Evolutionary conservation across 2,888 invertebrate species (phyloP).

Genomic region (Pseudococcus jackbeardsleyi): DNA sequence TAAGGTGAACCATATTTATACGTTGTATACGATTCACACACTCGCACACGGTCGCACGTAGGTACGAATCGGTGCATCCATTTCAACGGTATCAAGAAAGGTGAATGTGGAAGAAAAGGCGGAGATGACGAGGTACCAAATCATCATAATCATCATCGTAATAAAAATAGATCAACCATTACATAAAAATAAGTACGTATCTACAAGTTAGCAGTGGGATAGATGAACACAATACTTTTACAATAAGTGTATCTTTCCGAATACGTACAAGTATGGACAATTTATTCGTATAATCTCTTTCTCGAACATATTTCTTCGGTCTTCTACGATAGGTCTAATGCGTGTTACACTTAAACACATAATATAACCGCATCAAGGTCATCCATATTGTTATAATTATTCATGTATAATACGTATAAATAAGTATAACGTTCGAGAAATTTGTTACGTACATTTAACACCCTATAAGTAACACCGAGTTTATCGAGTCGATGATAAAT

Average conservation of each 20-base stretch:
- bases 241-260: too few relatives aligned
- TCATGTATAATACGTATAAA: neutral
- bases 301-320: neutral
- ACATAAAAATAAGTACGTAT: neutral
- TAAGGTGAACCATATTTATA: conserved; percentile 1
- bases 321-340: neutral
- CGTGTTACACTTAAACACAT: neutral
- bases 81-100: neutral
- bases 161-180: neutral
- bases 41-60: neutral
- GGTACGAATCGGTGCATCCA: neutral
- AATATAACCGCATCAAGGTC: conserved; percentile 21
- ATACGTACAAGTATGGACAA: too few relatives aligned
- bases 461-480: neutral
- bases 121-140: neutral
- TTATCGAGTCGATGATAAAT: neutral
- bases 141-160: neutral
- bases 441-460: neutral
- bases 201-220: too few relatives aligned
- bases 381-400: conserved; percentile 33
- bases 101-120: conserved; percentile 9
- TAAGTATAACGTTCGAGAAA: neutral
- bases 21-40: conserved; percentile 1
- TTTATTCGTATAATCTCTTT: neutral
- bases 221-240: too few relatives aligned